Evolutionary conservation across 2,113 vertebrate species (phyloP).

Genomic region (Campylomormyrus tamandua): DNA sequence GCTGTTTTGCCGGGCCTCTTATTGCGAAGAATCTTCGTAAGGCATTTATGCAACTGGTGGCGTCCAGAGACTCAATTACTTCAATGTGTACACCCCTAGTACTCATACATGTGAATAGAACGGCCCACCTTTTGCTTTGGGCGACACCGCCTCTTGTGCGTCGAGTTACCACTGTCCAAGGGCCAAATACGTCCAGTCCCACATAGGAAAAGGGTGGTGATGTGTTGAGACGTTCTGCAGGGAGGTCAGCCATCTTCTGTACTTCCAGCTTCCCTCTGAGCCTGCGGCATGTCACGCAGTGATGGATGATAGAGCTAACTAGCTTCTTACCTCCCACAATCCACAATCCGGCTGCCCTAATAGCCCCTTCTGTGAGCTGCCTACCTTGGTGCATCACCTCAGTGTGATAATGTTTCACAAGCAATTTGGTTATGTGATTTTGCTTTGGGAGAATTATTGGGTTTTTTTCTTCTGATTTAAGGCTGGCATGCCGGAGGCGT

Average conservation of each 20-base stretch:
- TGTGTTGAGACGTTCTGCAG: neutral
- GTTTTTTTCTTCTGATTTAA: neutral
- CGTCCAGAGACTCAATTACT: neutral
- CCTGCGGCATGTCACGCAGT: neutral
- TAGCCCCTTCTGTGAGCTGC: neutral
- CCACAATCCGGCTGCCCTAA: neutral
- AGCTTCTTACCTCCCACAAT: neutral
- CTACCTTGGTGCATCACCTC: neutral
- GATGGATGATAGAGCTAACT: neutral
- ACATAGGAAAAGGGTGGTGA: neutral
- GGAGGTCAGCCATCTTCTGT: slow-evolving; percentile 15
- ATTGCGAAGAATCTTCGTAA: neutral
- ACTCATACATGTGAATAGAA: slow-evolving; percentile 2
- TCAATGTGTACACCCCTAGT: neutral
- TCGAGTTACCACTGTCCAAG: neutral
- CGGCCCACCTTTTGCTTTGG: neutral
- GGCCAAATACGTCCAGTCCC: neutral
- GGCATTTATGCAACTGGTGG: neutral
- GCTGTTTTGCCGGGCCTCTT: neutral
- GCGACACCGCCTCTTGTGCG: neutral
- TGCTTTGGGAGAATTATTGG: neutral
- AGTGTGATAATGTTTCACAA: neutral
- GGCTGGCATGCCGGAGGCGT: neutral
- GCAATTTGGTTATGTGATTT: neutral
- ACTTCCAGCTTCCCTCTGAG: neutral